These are phyloP conservation scores for Pristionchus maxplancki DNA, from an alignment of 2,888 invertebrate species.

Conservation along the genomic window DNA sequence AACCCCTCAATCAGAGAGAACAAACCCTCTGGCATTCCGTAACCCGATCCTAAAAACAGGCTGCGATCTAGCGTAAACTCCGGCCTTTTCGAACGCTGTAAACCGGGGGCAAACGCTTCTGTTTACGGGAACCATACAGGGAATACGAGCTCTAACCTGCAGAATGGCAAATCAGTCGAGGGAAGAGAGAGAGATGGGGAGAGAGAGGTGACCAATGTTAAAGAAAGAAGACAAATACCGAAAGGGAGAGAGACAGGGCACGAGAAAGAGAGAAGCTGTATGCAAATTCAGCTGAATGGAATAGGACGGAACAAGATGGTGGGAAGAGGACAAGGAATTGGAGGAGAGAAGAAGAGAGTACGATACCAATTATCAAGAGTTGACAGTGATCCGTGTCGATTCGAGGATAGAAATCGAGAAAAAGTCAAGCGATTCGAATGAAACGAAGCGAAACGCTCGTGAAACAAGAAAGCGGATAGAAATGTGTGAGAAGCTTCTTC, in stretches of 20 bases:
- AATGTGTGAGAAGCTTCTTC: neutral
- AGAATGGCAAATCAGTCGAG: conserved; percentile 20
- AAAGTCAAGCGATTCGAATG: neutral
- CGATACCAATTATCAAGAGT: neutral
- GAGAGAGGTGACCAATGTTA: conserved; percentile 9
- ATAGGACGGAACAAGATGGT: conserved; percentile 22
- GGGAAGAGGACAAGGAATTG: conserved; percentile 1
- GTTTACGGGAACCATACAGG: neutral
- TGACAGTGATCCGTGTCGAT: neutral
- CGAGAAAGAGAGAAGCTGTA: conserved; percentile 39
- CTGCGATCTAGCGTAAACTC: neutral
- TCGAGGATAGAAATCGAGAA: neutral
- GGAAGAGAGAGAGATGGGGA: neutral
- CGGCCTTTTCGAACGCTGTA: neutral
- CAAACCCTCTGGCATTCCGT: neutral
- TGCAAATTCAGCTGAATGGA: conserved; percentile 36
- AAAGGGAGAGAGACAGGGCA: neutral
- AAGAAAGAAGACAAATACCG: conserved; percentile 25
- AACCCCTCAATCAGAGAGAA: neutral
- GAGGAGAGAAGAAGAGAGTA: neutral
- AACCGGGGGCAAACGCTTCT: neutral
- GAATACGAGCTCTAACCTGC: neutral
- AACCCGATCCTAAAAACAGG: neutral
- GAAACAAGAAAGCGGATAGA: neutral
- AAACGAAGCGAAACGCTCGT: neutral